Base-by-base conservation (phyloP, 1,140 invertebrate species). In the Drosophila pectinifera region DNA sequence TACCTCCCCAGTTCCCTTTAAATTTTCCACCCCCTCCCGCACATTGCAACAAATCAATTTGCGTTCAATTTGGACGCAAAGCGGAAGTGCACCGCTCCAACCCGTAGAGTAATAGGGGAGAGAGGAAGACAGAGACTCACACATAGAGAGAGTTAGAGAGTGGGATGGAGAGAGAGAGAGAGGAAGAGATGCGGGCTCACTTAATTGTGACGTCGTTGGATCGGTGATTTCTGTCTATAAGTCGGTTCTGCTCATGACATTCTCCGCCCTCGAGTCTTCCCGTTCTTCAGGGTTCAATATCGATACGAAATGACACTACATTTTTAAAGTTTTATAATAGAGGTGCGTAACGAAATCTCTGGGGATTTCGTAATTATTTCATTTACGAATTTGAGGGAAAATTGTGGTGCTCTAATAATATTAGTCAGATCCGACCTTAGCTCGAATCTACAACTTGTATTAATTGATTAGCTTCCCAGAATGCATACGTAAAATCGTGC, bases 121-220 rank as follows among this genome's bases (percentile, higher is more conserved):
- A 6, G 11, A 34, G 34, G 6, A 16, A 26, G 28, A 16, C 16
- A 11, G 28, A 13, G 10, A 42, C 31, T 54, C 14, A 7, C 5
- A 24, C 4, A 14, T 22, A 22, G 16, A 42, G 34, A 8, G 28
- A n/a, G 14, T 39, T 34, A 45, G 18, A 16, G 18, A n/a, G 22
- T 6, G 45, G 31, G 31, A 16, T n/a, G n/a, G 14, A 42, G 39
- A 45, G 18, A 16, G 18, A n/a, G 22, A 8, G 45, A 34, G 31
- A 16, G 36, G 28, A 26, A 39, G 36, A 49, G 13, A 75, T 76
- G 49, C 81, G 77, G 72, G 73, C 45, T n/a, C 28, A 43, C 43
- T 83, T 57, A 65, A 79, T 83, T 83, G 75, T 80, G 80, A 80
- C 58, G 59, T 78, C 64, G 59, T 67, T 58, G 70, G 48, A 61